A percentile compares a stretch with the other conserved stretches of the same genome.
Evolutionary conservation across 2,888 invertebrate species (phyloP).

Genomic region (Polyploca ridens): DNA sequence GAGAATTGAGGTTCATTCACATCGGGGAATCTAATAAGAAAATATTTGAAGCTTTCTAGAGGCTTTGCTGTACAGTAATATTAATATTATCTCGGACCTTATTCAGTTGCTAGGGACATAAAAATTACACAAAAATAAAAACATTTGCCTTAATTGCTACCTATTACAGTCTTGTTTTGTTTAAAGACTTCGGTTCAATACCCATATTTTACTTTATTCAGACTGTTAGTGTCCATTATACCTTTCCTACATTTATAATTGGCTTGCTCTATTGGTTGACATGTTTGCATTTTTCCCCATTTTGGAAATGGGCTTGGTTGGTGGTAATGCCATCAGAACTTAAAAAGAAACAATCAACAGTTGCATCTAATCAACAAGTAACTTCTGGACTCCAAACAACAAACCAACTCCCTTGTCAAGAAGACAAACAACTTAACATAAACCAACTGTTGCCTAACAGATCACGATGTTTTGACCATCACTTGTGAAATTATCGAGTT

Average conservation of each 20-base stretch:
- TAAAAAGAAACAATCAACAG: too few relatives aligned
- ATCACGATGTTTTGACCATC: constrained; percentile 7
- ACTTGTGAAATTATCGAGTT: constrained; percentile 7
- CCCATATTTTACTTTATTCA: too few relatives aligned
- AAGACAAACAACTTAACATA: background rate
- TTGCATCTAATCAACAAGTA: background rate
- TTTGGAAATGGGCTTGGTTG: too few relatives aligned
- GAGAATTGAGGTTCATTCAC: constrained; percentile 4
- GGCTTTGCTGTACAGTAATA: background rate
- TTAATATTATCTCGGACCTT: background rate
- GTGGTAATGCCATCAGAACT: too few relatives aligned
- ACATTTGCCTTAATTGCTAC: background rate
- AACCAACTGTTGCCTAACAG: constrained; percentile 2
- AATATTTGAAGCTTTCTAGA: background rate
- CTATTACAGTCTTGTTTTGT: background rate
- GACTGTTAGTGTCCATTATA: too few relatives aligned
- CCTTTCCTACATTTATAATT: too few relatives aligned
- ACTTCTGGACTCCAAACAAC: background rate
- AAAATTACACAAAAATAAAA: background rate
- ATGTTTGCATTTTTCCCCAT: too few relatives aligned
- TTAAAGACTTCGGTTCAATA: background rate
- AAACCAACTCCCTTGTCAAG: background rate
- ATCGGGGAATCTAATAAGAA: background rate
- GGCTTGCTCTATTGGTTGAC: too few relatives aligned
- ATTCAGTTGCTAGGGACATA: background rate